phyloP scores from a whole-genome alignment of 2,888 invertebrate genomes.

The Hydroisotoma schaefferi region DNA sequence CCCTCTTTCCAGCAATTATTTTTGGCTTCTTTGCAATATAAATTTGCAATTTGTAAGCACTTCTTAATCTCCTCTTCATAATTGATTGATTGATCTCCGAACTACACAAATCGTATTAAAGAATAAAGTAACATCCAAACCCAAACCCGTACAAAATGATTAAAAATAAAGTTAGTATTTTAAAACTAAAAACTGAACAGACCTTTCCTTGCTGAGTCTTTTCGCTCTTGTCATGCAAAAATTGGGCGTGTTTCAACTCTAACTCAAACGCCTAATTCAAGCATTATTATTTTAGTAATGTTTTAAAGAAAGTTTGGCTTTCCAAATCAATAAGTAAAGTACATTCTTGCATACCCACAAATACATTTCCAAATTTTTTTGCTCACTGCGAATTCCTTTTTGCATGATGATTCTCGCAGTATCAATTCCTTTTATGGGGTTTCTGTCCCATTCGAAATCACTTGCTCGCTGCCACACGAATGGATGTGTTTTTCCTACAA shows the following conservation, averaged over 20 bases:
- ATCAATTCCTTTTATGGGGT: constrained; percentile 19
- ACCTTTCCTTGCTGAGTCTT: not conserved
- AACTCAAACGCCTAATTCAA: constrained; percentile 21
- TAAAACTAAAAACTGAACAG: not conserved
- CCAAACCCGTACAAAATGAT: too few relatives aligned
- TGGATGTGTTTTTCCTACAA: constrained; percentile 21
- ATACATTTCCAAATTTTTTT: constrained; percentile 18
- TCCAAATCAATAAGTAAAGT: not conserved
- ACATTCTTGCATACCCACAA: constrained; percentile 13
- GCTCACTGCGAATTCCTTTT: constrained; percentile 18
- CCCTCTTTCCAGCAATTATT: not conserved
- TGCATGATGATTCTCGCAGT: constrained; percentile 22
- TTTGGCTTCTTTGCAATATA: not conserved
- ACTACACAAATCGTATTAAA: not conserved
- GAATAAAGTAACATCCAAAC: too few relatives aligned
- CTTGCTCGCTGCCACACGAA: constrained; percentile 32
- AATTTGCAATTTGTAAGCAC: not conserved
- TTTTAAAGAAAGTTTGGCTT: not conserved
- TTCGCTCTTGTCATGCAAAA: not conserved
- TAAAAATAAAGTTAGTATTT: not conserved
- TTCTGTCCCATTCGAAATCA: constrained; percentile 23
- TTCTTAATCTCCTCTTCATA: not conserved
- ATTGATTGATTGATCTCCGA: constrained; percentile 1
- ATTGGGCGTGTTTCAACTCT: constrained; percentile 21
- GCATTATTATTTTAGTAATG: too few relatives aligned